Evolutionary conservation across 1,140 invertebrate genomes (phyloP).

Genomic region (Odontomachus brunneus): DNA sequence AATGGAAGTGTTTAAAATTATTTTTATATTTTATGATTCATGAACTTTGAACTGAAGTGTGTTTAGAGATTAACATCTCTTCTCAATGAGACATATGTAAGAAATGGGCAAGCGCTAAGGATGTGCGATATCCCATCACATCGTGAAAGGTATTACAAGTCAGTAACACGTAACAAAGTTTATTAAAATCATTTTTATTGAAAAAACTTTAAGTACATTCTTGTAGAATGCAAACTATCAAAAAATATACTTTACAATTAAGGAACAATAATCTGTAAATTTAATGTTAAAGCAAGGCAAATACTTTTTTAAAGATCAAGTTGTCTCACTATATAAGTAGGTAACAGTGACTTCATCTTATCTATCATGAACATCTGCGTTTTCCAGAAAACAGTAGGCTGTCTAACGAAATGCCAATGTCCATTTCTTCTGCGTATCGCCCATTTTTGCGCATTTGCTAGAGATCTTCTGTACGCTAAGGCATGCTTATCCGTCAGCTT

Average conservation of each 20-base stretch:
- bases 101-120: too few relatives aligned
- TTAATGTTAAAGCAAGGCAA: constrained; percentile 24
- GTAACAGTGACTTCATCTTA: constrained; percentile 73
- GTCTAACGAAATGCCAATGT: constrained; percentile 84
- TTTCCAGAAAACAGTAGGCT: constrained; percentile 80
- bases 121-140: too few relatives aligned
- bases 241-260: constrained; percentile 21
- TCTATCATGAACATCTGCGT: constrained; percentile 70
- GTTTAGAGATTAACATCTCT: background rate
- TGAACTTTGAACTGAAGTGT: background rate
- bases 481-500: constrained; percentile 71
- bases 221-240: constrained; percentile 10
- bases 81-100: background rate
- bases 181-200: constrained; percentile 34
- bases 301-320: constrained; percentile 71
- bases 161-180: background rate
- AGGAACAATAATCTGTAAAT: constrained; percentile 28
- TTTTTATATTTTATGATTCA: background rate
- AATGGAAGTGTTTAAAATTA: background rate
- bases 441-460: constrained; percentile 81
- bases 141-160: too few relatives aligned
- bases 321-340: constrained; percentile 65
- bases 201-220: constrained; percentile 27
- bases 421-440: constrained; percentile 84
- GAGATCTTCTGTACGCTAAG: constrained; percentile 77